phyloP scores from a whole-genome alignment of 2,797 vertebrate species.

The Poecilia picta region DNA sequence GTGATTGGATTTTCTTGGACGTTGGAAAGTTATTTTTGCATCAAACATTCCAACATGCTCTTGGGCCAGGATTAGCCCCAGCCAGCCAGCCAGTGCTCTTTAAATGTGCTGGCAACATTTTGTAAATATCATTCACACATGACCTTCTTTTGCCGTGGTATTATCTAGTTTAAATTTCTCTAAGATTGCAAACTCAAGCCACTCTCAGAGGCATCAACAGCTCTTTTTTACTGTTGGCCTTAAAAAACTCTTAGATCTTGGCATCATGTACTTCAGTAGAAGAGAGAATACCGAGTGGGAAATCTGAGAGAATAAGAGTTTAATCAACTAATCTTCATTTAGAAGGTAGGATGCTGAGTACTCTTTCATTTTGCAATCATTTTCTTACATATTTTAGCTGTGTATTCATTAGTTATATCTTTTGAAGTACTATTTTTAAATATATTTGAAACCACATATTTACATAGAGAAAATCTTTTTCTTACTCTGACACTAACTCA shows the following conservation, averaged over 20 bases:
- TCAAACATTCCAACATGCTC: constrained; percentile 8
- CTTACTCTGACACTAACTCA: not conserved
- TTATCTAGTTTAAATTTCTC: constrained; percentile 4
- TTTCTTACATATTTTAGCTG: not conserved
- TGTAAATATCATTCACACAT: not conserved
- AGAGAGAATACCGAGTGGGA: not conserved
- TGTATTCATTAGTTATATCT: not conserved
- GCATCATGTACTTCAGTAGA: not conserved
- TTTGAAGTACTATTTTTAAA: not conserved
- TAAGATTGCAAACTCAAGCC: not conserved
- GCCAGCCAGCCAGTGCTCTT: not conserved
- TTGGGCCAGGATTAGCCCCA: not conserved
- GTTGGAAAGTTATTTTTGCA: not conserved
- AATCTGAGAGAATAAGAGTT: not conserved
- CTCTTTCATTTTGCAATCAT: not conserved
- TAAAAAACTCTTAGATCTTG: not conserved
- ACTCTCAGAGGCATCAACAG: not conserved
- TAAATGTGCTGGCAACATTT: not conserved
- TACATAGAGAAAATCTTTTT: not conserved
- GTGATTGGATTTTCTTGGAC: constrained; percentile 4
- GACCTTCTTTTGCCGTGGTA: not conserved
- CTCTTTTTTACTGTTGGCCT: not conserved
- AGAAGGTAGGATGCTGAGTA: not conserved
- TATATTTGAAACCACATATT: not conserved
- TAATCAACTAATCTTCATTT: not conserved